Percentiles rank a stretch among this genome's conserved stretches.
phyloP scores from a whole-genome alignment of 2,113 vertebrate genomes.

The Lichenostomus cassidix region DNA sequence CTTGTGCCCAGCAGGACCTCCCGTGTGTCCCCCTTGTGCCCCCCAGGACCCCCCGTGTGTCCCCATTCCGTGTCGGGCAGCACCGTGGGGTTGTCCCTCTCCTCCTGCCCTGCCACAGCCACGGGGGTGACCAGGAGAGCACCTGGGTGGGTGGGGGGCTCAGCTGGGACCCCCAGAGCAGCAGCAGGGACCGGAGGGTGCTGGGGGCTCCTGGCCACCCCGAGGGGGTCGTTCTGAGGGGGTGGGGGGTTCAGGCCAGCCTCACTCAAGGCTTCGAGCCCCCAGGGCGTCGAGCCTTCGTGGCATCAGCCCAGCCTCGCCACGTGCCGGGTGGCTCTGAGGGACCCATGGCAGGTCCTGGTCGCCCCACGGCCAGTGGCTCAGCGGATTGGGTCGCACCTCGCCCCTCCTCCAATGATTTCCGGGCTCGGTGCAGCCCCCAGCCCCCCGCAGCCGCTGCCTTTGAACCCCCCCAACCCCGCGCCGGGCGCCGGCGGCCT shows the following conservation, averaged over 20 bases:
- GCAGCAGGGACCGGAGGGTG: background rate
- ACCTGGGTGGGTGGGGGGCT: background rate
- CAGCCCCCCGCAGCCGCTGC: background rate
- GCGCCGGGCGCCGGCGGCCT: background rate
- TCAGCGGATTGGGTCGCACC: background rate
- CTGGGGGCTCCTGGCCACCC: no score
- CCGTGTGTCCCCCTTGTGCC: no score
- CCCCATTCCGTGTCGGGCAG: background rate
- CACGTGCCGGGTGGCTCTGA: background rate
- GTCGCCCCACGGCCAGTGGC: background rate
- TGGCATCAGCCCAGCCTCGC: background rate
- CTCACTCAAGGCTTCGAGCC: no score
- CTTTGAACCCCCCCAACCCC: background rate
- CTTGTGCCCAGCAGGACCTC: no score
- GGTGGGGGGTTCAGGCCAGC: no score
- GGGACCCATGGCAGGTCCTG: background rate
- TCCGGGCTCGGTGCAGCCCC: background rate
- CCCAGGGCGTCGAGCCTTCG: no score
- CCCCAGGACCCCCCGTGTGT: no score
- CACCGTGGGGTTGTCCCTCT: background rate
- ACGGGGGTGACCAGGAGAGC: background rate
- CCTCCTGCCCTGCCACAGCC: background rate
- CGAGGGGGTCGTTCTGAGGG: background rate
- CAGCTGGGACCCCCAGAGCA: no score
- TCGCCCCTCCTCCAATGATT: background rate